Conservation (phyloP, 2,113 vertebrate species). For the Hydropotes inermis region DNA sequence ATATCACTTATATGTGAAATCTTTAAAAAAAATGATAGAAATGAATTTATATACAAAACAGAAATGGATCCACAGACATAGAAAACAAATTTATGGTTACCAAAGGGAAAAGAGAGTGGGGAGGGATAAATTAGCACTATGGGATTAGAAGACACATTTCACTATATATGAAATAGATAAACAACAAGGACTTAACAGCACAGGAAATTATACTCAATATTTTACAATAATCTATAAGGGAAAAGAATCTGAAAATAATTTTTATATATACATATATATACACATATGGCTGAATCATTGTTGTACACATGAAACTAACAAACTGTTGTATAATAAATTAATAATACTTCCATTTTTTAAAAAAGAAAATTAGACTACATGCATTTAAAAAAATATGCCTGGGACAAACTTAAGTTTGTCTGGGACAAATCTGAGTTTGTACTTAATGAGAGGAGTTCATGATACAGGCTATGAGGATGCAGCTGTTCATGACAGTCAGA, state of each 20-base stretch:
- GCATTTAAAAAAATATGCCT: background rate
- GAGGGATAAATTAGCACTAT: background rate
- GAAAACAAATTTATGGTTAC: background rate
- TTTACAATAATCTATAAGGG: background rate
- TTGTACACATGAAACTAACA: background rate
- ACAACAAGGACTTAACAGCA: background rate
- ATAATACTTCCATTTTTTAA: background rate
- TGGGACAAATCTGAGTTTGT: background rate
- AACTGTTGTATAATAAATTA: background rate
- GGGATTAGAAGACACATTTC: background rate
- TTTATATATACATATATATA: background rate
- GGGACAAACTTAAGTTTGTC: background rate
- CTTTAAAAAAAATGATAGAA: background rate
- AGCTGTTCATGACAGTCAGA: background rate
- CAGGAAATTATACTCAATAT: background rate
- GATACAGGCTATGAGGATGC: background rate
- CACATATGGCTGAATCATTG: background rate
- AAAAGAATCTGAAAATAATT: background rate
- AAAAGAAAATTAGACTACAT: background rate
- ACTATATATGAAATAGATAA: background rate
- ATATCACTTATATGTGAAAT: background rate
- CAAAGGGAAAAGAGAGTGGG: background rate
- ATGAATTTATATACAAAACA: background rate
- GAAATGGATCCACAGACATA: background rate
- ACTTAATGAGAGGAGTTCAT: background rate